phyloP scores from a whole-genome alignment of 1,140 invertebrate genomes.

The Atta cephalotes region DNA sequence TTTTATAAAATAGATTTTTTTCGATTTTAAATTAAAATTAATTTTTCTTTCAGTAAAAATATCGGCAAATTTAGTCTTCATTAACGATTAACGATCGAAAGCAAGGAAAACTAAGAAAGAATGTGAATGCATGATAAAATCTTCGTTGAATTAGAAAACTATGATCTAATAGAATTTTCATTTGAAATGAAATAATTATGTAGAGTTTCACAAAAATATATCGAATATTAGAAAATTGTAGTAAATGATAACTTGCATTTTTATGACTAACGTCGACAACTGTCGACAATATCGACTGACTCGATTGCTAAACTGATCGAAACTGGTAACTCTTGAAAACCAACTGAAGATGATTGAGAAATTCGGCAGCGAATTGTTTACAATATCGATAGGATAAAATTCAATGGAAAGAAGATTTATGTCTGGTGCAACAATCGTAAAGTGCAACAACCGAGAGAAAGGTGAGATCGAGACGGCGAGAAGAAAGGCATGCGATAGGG shows the following conservation, averaged over 20 bases:
- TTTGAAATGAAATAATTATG: background rate
- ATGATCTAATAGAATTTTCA: background rate
- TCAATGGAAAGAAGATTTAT: background rate
- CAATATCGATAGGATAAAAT: background rate
- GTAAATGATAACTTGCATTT: background rate
- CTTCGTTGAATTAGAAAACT: background rate
- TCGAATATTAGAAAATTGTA: background rate
- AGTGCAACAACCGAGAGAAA: conserved; percentile 13
- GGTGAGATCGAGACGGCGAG: conserved; percentile 3
- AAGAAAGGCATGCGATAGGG: conserved; percentile 7
- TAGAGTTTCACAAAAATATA: background rate
- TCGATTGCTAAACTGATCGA: background rate
- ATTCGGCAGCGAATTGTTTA: background rate
- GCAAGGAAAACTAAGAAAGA: background rate
- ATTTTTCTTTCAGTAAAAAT: background rate
- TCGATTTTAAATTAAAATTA: background rate
- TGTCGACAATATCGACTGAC: background rate
- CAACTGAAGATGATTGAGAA: background rate
- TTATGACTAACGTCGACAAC: background rate
- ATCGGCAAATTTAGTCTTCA: background rate
- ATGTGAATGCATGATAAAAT: background rate
- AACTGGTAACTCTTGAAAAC: background rate
- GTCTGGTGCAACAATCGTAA: background rate
- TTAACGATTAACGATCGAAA: background rate
- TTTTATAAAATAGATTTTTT: background rate